Percentiles rank a stretch among this genome's conserved stretches.
Conservation (phyloP, 2,888 invertebrate genomes). For the Cepaea hortensis region DNA sequence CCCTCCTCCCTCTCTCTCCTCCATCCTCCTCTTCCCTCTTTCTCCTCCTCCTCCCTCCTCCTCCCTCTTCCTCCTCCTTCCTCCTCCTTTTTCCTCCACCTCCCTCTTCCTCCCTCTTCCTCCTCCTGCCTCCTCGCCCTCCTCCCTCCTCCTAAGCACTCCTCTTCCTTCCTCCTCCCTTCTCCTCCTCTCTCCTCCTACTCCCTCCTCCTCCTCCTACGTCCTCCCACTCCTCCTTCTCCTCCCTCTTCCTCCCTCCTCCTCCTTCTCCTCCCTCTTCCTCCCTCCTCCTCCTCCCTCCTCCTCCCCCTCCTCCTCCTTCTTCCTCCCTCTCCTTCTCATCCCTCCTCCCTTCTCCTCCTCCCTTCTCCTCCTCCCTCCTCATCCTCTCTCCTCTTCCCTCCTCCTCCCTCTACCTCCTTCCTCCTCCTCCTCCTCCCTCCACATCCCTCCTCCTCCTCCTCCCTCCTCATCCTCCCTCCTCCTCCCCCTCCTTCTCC, state of each 20-base stretch:
- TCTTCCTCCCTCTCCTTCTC: constrained; percentile 2
- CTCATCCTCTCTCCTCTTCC: no score
- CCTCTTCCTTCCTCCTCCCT: constrained; percentile 7
- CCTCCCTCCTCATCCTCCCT: no score
- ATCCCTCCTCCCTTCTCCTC: not conserved
- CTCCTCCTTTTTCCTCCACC: constrained; percentile 16
- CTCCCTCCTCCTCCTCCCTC: constrained; percentile 9
- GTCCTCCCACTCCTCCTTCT: no score
- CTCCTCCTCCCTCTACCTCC: not conserved
- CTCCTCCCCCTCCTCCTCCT: not conserved
- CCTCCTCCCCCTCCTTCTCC: no score
- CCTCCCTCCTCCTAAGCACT: no score
- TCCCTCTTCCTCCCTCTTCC: no score
- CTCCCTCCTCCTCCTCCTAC: no score
- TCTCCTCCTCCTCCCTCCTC: constrained; percentile 32
- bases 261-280: constrained; percentile 25
- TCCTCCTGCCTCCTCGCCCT: no score
- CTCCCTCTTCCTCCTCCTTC: not conserved
- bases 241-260: constrained; percentile 27
- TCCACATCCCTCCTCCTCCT: no score
- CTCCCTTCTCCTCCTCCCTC: not conserved
- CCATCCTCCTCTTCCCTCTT: no score
- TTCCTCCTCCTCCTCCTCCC: not conserved
- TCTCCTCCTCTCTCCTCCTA: no score
- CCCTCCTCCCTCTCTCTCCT: no score